Conservation (phyloP, 2,797 vertebrate genomes). For the Lutjanus campechanus region DNA sequence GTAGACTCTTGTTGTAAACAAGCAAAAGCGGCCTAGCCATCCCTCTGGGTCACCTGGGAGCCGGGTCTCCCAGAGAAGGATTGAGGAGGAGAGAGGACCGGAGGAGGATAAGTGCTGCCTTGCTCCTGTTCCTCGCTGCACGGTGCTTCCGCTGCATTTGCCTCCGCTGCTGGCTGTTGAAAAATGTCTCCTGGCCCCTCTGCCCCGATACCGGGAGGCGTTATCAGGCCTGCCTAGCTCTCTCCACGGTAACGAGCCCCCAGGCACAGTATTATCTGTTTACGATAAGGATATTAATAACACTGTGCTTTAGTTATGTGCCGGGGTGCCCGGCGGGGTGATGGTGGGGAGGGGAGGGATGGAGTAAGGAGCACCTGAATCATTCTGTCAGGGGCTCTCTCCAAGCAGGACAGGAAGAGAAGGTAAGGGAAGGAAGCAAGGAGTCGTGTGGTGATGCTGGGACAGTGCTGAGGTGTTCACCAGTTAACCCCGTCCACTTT, state of each 20-base stretch:
- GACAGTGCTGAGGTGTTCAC: conserved; percentile 38
- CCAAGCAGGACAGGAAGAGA: conserved; percentile 42
- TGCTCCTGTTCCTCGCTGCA: conserved; percentile 33
- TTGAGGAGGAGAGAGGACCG: conserved; percentile 37
- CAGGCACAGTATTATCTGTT: conserved; percentile 83
- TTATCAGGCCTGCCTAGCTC: conserved; percentile 76
- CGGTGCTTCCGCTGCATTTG: conserved; percentile 42
- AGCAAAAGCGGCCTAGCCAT: conserved; percentile 43
- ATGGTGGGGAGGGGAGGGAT: conserved; percentile 12
- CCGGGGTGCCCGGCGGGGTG: conserved; percentile 56
- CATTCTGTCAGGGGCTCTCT: conserved; percentile 71
- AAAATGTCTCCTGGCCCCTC: conserved; percentile 74
- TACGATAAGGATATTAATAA: conserved; percentile 87
- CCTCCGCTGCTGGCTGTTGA: conserved; percentile 61
- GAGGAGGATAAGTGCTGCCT: conserved; percentile 60
- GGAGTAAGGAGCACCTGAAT: conserved; percentile 66
- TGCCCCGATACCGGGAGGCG: conserved; percentile 70
- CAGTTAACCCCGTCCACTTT: conserved; percentile 43
- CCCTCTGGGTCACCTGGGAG: conserved; percentile 62
- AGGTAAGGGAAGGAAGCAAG: conserved; percentile 8
- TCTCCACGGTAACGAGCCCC: conserved; percentile 79
- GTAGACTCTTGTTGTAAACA: conserved; percentile 61
- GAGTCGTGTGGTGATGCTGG: conserved; percentile 25
- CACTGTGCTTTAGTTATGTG: conserved; percentile 79
- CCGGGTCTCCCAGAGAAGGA: conserved; percentile 56